phyloP scores from a whole-genome alignment of 2,888 invertebrate species.

The Catonia carolina region DNA sequence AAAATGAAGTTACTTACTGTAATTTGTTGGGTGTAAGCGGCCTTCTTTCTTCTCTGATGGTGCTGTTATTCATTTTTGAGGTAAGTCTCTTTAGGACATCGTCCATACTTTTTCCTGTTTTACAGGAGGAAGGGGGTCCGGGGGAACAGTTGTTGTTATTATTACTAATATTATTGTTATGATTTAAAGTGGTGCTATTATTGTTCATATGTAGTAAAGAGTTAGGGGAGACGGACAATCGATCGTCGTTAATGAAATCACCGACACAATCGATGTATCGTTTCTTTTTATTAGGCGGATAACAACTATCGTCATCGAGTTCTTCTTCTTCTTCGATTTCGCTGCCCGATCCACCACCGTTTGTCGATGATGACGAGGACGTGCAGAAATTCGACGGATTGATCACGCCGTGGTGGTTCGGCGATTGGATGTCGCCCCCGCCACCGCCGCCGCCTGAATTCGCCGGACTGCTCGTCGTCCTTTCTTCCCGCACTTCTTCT shows the following conservation, averaged over 20 bases:
- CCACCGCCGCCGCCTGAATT: no score
- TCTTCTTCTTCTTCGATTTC: conserved; percentile 39
- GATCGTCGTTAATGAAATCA: no score
- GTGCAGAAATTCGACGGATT: conserved; percentile 29
- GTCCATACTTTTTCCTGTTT: conserved; percentile 55
- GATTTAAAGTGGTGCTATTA: conserved; percentile 51
- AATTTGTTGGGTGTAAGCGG: conserved; percentile 61
- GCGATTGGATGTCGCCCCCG: background rate
- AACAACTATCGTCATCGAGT: no score
- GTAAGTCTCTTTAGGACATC: conserved; percentile 81
- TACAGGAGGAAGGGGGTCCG: no score
- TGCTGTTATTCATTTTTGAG: conserved; percentile 74
- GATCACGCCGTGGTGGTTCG: no score
- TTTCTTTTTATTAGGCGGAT: conserved; percentile 24
- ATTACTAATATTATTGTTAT: conserved; percentile 47
- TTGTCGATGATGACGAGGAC: conserved; percentile 43
- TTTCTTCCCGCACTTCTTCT: conserved; percentile 40
- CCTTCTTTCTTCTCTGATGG: conserved; percentile 60
- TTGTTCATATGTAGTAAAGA: conserved; percentile 47
- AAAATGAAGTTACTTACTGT: conserved; percentile 24
- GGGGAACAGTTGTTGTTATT: conserved; percentile 46
- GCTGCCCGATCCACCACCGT: conserved; percentile 45
- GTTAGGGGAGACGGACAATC: background rate
- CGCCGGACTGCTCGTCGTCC: conserved; percentile 45
- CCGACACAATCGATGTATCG: conserved; percentile 2